Percentiles rank a stretch among this genome's conserved stretches.
These are phyloP conservation scores for Alethe castanea DNA, from an alignment of 2,113 vertebrate genomes.

Conservation along the genomic window DNA sequence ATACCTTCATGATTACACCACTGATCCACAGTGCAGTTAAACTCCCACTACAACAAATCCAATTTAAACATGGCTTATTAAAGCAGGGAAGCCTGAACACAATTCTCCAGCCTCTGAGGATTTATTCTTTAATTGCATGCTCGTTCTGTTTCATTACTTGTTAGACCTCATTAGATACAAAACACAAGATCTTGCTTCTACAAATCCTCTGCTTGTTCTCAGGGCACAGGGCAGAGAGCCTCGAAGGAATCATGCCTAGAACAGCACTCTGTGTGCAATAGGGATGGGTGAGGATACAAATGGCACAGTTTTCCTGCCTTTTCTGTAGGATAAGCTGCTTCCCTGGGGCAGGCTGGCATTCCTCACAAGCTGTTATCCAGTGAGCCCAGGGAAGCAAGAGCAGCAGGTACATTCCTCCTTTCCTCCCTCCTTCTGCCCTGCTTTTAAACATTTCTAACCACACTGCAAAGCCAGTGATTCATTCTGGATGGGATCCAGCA, in stretches of 20 bases:
- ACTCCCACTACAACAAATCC: not conserved
- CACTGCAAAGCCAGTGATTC: not conserved
- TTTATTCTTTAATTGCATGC: not conserved
- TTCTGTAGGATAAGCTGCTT: not conserved
- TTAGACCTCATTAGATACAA: not conserved
- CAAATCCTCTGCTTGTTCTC: not conserved
- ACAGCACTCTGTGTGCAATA: accelerated
- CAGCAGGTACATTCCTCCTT: not conserved
- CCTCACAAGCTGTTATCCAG: not conserved
- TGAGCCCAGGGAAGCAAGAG: not conserved
- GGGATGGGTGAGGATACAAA: not conserved
- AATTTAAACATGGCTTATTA: not conserved
- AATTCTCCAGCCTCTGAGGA: not conserved
- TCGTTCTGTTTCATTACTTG: not conserved
- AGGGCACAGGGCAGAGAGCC: not conserved
- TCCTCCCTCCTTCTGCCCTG: not conserved
- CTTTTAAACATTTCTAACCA: not conserved
- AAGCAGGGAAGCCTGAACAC: not conserved
- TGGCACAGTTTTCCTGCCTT: not conserved
- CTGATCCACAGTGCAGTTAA: not conserved
- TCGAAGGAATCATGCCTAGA: not conserved
- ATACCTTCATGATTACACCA: not conserved
- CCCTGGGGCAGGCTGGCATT: not conserved
- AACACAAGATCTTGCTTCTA: not conserved
- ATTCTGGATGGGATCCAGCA: not conserved